Evolutionary conservation across 2,888 invertebrate genomes (phyloP).

Genomic region (Cephus runcator): DNA sequence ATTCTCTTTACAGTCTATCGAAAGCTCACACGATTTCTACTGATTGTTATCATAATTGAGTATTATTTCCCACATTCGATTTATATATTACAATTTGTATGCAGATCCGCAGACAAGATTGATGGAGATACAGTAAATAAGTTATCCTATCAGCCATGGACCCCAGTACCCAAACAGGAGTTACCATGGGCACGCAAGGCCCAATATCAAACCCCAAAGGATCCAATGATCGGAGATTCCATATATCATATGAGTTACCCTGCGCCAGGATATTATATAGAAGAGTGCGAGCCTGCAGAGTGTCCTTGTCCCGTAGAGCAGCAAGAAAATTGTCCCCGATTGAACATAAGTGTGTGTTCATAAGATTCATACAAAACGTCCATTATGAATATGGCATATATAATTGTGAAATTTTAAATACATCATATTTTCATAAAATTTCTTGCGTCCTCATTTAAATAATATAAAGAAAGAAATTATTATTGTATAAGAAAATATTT

Average conservation of each 20-base stretch:
- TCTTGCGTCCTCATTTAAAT: background rate
- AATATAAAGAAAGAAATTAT: background rate
- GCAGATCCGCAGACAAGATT: slow-evolving; percentile 50
- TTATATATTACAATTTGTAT: background rate
- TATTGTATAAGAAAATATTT: background rate
- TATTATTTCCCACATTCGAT: background rate
- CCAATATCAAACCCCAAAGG: slow-evolving; percentile 47
- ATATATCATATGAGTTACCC: slow-evolving; percentile 58
- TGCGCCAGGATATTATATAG: slow-evolving; percentile 56
- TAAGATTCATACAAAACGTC: background rate
- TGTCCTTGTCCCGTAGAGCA: slow-evolving; percentile 11
- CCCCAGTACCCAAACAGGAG: slow-evolving; percentile 43
- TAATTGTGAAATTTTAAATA: background rate
- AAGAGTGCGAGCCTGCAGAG: slow-evolving; percentile 33
- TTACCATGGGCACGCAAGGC: slow-evolving; percentile 52
- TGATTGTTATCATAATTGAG: background rate
- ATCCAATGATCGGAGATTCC: slow-evolving; percentile 50
- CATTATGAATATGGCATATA: background rate
- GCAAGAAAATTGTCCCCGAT: background rate
- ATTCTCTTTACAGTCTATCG: background rate
- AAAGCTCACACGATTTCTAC: background rate
- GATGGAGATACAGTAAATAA: slow-evolving; percentile 58
- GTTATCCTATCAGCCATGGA: slow-evolving; percentile 57
- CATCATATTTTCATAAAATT: background rate
- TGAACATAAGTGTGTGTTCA: background rate